Conservation (phyloP, 2,888 invertebrate genomes). For the Elysia crispata region DNA sequence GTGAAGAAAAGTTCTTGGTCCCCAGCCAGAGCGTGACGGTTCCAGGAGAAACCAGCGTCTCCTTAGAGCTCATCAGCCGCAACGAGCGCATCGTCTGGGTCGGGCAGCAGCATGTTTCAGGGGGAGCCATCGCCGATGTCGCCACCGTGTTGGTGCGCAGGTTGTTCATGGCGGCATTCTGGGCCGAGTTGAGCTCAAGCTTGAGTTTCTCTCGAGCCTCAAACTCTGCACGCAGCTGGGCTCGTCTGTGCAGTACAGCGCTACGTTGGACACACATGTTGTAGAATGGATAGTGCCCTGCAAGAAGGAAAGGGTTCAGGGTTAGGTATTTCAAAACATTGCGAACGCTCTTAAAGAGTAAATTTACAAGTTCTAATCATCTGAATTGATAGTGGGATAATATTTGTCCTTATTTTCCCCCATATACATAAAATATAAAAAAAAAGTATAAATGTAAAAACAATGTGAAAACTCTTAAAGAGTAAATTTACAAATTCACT, state of each 20-base stretch:
- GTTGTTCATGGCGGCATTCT: not conserved
- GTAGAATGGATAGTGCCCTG: conserved; percentile 49
- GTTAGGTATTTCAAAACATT: not conserved
- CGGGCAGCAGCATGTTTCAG: conserved; percentile 1
- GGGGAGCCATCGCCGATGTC: not conserved
- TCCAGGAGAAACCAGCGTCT: conserved; percentile 65
- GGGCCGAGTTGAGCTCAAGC: conserved; percentile 33
- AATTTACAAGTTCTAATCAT: no score
- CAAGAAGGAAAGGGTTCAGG: not conserved
- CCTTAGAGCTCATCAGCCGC: conserved; percentile 46
- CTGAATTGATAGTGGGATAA: no score
- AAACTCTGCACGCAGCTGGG: conserved; percentile 40
- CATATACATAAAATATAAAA: no score
- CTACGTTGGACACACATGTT: conserved; percentile 49
- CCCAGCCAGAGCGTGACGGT: conserved; percentile 71
- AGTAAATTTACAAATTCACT: no score
- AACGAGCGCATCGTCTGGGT: conserved; percentile 45
- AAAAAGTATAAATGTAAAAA: no score
- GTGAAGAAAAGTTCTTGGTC: conserved; percentile 69
- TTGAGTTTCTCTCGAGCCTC: conserved; percentile 41
- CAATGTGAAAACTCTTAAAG: no score
- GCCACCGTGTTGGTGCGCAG: conserved; percentile 18
- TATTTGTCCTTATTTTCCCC: no score
- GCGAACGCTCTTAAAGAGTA: no score
- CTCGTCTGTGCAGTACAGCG: conserved; percentile 39